Conservation (phyloP, 1,140 invertebrate species). For the Drosophila kanapiae region DNA sequence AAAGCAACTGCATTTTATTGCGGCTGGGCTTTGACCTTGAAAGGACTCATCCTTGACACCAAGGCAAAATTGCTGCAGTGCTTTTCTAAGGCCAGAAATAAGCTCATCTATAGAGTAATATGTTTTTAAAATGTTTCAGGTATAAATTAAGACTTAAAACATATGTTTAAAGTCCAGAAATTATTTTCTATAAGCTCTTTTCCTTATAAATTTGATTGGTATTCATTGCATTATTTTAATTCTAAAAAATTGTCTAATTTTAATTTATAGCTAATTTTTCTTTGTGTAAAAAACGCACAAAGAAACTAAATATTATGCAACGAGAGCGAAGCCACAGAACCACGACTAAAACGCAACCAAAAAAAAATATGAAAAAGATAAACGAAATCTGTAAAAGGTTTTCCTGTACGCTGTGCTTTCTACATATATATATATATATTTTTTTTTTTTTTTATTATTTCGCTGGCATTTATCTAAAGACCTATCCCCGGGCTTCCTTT, state of each 20-base stretch:
- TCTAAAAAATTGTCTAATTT: background rate
- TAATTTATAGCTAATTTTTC: background rate
- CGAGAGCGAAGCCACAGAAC: slow-evolving; percentile 14
- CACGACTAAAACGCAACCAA: slow-evolving; percentile 2
- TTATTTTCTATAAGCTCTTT: too few species aligned
- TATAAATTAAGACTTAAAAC: too few species aligned
- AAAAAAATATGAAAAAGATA: slow-evolving; percentile 19
- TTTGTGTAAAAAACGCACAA: slow-evolving; percentile 23
- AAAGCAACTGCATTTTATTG: slow-evolving; percentile 39
- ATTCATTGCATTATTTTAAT: background rate
- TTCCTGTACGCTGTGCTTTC: slow-evolving; percentile 25
- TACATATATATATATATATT: slow-evolving; percentile 4
- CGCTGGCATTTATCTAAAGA: slow-evolving; percentile 46
- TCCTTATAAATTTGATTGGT: too few species aligned
- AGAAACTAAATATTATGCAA: slow-evolving; percentile 45
- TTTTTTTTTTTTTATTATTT: slow-evolving; percentile 13
- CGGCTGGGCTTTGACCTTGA: slow-evolving; percentile 18
- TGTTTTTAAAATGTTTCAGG: background rate
- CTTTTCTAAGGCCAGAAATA: background rate
- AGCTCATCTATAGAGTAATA: background rate
- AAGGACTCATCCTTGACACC: background rate
- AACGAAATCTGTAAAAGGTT: slow-evolving; percentile 50
- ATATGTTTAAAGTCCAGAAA: too few species aligned
- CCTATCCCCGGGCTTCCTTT: slow-evolving; percentile 43
- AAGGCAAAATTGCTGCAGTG: background rate